Evolutionary conservation across 2,113 vertebrate genomes (phyloP), one percentile per base, ranked within the genome.

Genomic region (Bos indicus): DNA sequence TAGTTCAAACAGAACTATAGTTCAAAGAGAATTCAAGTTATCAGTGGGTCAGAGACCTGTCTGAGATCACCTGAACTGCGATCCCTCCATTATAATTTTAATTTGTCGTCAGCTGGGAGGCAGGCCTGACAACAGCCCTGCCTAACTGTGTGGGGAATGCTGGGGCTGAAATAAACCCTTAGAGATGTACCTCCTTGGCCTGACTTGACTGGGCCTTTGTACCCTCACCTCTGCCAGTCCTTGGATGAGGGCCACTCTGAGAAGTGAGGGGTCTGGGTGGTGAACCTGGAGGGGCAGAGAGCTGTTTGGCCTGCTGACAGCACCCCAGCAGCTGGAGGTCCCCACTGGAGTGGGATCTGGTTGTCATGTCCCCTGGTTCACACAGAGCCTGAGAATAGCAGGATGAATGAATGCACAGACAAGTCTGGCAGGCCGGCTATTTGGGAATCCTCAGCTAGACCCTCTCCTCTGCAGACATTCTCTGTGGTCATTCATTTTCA

Each of bases 101-200:
- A n/a, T 52, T 23, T 82, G 46, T 51, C 1, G 0, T 81, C 8
- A 81, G 46, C 0, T 21, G 19, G 15, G 6, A 7, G 17, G 3
- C 46, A 81, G 59, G 46, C 4, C 7, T 43, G 62, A 57, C 5
- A 2, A 13, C 26, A 74, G 62, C 43, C 3, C 1, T 36, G 15
- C 25, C 12, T 3, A 43, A 36, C 9, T 46, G 12, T 0, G 0
- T 3, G 1, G 51, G 46, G 2, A 3, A 0, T 4, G 0, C 6
- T 26, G 30, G 33, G 23, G 54, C 28, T 57, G 8, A 28, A 36
- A 2, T 30, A 36, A 25, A 2, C 25, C 33, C 13, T 36, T 9
- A 4, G 67, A 56, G 17, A 17, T 30, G 1, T 1, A 9, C 25
- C 12, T 64, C n/a, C 48, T 56, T 23, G 36, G 57, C 0, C 8